Evolutionary conservation across 2,888 invertebrate genomes (phyloP), one percentile per base, ranked within the genome.

Genomic region (Amphiduros pacificus): DNA sequence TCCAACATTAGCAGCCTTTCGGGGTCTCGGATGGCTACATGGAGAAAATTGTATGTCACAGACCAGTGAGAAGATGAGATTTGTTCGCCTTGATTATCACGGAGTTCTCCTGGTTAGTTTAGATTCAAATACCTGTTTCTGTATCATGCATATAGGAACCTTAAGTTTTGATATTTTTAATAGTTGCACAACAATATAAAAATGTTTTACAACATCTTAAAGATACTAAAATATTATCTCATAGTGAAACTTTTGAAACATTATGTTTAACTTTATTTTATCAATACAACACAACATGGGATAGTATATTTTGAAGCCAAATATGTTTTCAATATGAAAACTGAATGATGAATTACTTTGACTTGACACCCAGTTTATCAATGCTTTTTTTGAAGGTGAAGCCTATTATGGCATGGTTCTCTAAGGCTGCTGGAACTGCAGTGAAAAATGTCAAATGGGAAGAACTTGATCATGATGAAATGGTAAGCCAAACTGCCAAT

Each of bases 11-110:
- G 58, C 67, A 40, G 74, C 74, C 11, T 76, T 70, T 62, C 66
- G 77, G 36, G 75, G 74, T 5, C 68, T 73, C 11, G 75, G 73
- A 17, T 73, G 74, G 72, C 64, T 74, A 49, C 66, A 60, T n/a
- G 63, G 63, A 9, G 64, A 61, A 22, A 55, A 55, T 1, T 76
- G 74, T 68, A 32, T 71, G 29, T 65, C 70, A 6, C 41, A 55
- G 4, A 52, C 52, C 32, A 63, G 63, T 48, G 60, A 61, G 40
- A 27, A 55, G 20, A 64, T 66, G 22, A 63, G 41, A 36, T 69
- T 66, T 55, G 67, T 73, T 6, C 56, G 73, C 17, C 41, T 73
- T 56, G 75, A 77, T 41, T 77, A 76, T 53, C 75, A 76, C 69
- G 76, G 77, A 4, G 73, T 72, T 0, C 68, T 77, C 55, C 66